phyloP scores from a whole-genome alignment of 2,888 invertebrate species.

The Drosophila recens region DNA sequence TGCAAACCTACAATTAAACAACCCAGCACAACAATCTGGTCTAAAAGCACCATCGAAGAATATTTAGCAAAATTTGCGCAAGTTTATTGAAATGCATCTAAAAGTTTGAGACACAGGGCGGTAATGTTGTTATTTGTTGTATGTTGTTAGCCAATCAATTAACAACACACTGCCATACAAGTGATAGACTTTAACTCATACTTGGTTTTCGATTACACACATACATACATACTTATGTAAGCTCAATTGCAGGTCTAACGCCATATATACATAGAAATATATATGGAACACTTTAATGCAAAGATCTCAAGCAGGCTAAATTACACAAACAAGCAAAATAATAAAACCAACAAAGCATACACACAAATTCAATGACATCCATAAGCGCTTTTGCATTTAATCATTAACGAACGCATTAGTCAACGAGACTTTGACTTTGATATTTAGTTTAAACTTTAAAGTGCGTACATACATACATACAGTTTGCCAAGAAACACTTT shows the following conservation, averaged over 20 bases:
- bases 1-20: slow-evolving; percentile 15
- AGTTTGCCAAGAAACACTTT: too few species aligned
- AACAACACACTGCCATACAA: slow-evolving; percentile 69
- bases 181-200: slow-evolving; percentile 53
- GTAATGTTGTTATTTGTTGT: slow-evolving; percentile 23
- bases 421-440: slow-evolving; percentile 17
- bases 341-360: not conserved
- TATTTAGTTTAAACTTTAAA: slow-evolving; percentile 1
- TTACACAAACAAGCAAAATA: not conserved
- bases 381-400: slow-evolving; percentile 37
- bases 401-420: slow-evolving; percentile 20
- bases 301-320: slow-evolving; percentile 48
- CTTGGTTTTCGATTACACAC: not conserved
- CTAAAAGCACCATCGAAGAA: slow-evolving; percentile 46
- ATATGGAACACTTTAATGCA: slow-evolving; percentile 17
- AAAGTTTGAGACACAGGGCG: slow-evolving; percentile 25
- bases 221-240: not conserved
- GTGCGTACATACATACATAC: not conserved
- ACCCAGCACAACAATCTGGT: slow-evolving; percentile 13
- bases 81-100: slow-evolving; percentile 35
- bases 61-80: slow-evolving; percentile 56
- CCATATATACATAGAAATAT: slow-evolving; percentile 1
- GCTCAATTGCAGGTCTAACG: slow-evolving; percentile 1
- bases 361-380: slow-evolving; percentile 5
- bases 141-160: slow-evolving; percentile 51